Conservation (phyloP, 1,140 invertebrate species). For the Condylostylus longicornis region DNA sequence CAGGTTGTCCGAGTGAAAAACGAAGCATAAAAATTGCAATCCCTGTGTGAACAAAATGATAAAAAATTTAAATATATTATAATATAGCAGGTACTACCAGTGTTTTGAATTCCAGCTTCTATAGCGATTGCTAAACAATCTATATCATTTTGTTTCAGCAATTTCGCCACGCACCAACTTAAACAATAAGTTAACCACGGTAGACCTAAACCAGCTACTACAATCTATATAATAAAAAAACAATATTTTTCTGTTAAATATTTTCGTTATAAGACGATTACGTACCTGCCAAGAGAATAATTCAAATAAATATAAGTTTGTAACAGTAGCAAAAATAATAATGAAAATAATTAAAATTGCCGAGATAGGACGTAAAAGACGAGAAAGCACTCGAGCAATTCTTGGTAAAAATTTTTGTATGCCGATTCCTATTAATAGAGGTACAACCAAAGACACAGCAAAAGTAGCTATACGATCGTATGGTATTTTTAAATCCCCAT, state of each 20-base stretch:
- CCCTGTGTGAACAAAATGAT: too few relatives aligned
- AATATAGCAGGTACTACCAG: conserved; percentile 73
- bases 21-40: conserved; percentile 71
- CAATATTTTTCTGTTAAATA: neutral
- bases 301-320: conserved; percentile 83
- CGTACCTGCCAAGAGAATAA: conserved; percentile 75
- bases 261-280: neutral
- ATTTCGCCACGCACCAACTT: conserved; percentile 44
- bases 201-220: conserved; percentile 65
- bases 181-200: conserved; percentile 77
- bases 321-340: conserved; percentile 77
- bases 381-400: conserved; percentile 51
- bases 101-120: conserved; percentile 87
- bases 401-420: conserved; percentile 54
- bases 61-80: too few relatives aligned
- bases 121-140: conserved; percentile 72
- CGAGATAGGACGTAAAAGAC: conserved; percentile 76
- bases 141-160: conserved; percentile 41
- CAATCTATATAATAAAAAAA: conserved; percentile 42
- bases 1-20: conserved; percentile 51
- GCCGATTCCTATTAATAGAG: conserved; percentile 62
- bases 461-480: conserved; percentile 63
- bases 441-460: conserved; percentile 65
- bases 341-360: conserved; percentile 73
- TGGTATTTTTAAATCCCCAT: conserved; percentile 57